A percentile compares a stretch with the other conserved stretches of the same genome.
phyloP scores from a whole-genome alignment of 2,797 vertebrate species.

The Pseudomugil gertrudae region DNA sequence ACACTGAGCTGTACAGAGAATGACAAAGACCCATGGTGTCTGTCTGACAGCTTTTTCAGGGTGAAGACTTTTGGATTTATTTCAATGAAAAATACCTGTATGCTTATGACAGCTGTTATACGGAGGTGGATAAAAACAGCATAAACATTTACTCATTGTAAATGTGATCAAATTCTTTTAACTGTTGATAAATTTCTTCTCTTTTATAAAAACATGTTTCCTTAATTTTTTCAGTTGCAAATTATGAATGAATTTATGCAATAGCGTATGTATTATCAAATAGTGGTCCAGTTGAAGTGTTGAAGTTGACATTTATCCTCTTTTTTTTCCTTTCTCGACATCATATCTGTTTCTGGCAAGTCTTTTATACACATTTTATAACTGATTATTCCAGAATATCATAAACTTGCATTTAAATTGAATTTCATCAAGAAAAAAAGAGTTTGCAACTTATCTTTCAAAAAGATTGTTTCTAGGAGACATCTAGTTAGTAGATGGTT shows the following conservation, averaged over 20 bases:
- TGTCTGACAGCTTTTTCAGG: constrained; percentile 40
- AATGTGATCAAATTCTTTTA: too few relatives aligned
- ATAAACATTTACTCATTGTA: background rate
- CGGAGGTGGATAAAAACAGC: constrained; percentile 20
- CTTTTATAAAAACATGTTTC: background rate
- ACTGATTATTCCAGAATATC: background rate
- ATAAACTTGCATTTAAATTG: too few relatives aligned
- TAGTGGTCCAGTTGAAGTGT: background rate
- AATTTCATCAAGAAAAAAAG: too few relatives aligned
- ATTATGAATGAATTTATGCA: background rate
- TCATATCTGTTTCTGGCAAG: background rate
- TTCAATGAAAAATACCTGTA: constrained; percentile 53
- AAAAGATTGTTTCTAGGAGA: too few relatives aligned
- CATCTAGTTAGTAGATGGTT: background rate
- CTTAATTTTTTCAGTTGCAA: background rate
- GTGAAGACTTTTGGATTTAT: constrained; percentile 54
- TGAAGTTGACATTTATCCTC: background rate
- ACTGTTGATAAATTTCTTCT: background rate
- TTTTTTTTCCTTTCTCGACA: too few relatives aligned
- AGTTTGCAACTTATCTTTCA: too few relatives aligned
- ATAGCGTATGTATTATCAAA: background rate
- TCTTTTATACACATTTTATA: background rate
- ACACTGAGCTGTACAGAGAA: constrained; percentile 33
- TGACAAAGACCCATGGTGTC: constrained; percentile 55
- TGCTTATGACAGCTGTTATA: constrained; percentile 35